A percentile compares a stretch with the other conserved stretches of the same genome.
phyloP scores from a whole-genome alignment of 2,888 invertebrate species.

The Anagyrus pseudococci region DNA sequence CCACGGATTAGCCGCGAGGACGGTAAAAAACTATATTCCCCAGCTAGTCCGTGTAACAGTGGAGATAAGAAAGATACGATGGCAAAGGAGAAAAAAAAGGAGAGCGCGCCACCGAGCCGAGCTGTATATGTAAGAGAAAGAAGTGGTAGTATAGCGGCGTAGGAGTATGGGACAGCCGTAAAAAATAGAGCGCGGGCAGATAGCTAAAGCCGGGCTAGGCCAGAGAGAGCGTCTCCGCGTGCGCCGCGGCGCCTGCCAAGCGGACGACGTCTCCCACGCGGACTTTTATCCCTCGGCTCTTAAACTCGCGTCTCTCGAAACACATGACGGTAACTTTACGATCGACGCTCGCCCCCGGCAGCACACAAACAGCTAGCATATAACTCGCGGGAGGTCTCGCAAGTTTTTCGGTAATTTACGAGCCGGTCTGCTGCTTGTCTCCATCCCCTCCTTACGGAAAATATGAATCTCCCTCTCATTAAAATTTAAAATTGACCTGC shows the following conservation, averaged over 20 bases:
- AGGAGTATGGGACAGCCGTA: background rate
- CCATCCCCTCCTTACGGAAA: conserved; percentile 3
- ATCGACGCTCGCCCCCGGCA: conserved; percentile 17
- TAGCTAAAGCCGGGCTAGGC: too few relatives aligned
- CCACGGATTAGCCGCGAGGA: too few relatives aligned
- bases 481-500: conserved; percentile 32
- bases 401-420: conserved; percentile 30
- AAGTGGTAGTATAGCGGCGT: conserved; percentile 1
- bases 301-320: conserved; percentile 32
- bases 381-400: too few relatives aligned
- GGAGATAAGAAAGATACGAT: conserved; percentile 22
- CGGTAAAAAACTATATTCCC: too few relatives aligned
- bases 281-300: conserved; percentile 34
- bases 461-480: conserved; percentile 34
- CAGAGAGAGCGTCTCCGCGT: too few relatives aligned
- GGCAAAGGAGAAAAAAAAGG: conserved; percentile 1
- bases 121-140: conserved; percentile 1
- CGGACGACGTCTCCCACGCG: background rate
- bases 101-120: background rate
- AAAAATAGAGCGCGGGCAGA: background rate
- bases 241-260: too few relatives aligned
- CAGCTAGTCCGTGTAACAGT: conserved; percentile 1
- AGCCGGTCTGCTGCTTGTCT: conserved; percentile 11
- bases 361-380: too few relatives aligned
- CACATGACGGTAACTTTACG: conserved; percentile 30